Evolutionary conservation across 2,888 invertebrate species (phyloP).

Genomic region (Pollenia angustigena): DNA sequence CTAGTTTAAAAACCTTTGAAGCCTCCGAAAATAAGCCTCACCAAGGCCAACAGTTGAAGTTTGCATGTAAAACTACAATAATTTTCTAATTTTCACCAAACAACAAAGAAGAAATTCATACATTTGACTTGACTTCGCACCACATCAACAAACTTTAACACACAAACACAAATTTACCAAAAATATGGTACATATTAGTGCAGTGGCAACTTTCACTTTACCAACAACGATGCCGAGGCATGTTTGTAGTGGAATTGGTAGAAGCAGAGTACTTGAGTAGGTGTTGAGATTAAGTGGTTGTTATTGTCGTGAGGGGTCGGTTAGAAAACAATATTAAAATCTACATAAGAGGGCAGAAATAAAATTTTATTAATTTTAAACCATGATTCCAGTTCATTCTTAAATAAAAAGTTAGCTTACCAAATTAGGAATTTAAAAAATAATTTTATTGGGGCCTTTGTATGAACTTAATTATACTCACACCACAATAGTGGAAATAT

Average conservation of each 20-base stretch:
- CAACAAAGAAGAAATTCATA: slow-evolving; percentile 20
- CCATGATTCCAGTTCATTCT: too few relatives aligned
- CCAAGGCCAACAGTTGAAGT: slow-evolving; percentile 76
- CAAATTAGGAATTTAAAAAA: too few relatives aligned
- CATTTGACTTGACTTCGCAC: slow-evolving; percentile 39
- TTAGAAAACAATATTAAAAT: background rate
- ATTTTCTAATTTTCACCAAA: slow-evolving; percentile 52
- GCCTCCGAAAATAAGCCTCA: slow-evolving; percentile 48
- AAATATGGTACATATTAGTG: background rate
- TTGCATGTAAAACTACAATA: slow-evolving; percentile 75
- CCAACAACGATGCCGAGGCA: background rate
- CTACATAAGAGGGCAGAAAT: background rate
- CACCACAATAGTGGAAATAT: too few relatives aligned
- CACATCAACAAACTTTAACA: background rate
- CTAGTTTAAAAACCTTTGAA: slow-evolving; percentile 9
- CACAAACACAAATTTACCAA: background rate
- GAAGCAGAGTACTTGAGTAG: slow-evolving; percentile 2
- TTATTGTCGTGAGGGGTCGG: slow-evolving; percentile 8
- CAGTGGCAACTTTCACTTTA: background rate
- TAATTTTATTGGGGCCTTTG: too few relatives aligned
- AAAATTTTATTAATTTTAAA: too few relatives aligned
- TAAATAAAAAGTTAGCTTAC: too few relatives aligned
- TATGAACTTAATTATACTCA: too few relatives aligned
- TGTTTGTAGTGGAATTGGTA: background rate
- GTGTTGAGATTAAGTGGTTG: slow-evolving; percentile 51